These are phyloP conservation scores for Beroe forskalii DNA, from an alignment of 37 sponge, comb jelly and placozoan species.

Conservation along the genomic window DNA sequence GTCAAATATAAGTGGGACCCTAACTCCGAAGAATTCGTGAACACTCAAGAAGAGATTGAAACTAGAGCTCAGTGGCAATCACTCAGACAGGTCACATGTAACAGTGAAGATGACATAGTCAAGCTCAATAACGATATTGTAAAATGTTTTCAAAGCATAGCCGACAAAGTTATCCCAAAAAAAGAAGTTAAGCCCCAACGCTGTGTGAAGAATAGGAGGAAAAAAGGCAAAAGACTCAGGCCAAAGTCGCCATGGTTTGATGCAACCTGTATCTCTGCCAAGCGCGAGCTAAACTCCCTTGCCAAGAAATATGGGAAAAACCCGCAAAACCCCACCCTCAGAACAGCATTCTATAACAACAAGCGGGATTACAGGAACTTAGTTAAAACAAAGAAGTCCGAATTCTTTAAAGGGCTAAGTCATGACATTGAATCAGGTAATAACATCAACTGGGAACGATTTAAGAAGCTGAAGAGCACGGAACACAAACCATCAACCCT, in stretches of 20 bases:
- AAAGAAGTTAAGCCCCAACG: no score
- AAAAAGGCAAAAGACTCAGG: no score
- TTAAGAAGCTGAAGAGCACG: not conserved
- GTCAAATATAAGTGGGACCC: not conserved
- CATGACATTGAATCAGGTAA: not conserved
- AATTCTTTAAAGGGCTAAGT: not conserved
- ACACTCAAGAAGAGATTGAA: not conserved
- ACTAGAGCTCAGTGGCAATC: no score
- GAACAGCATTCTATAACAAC: not conserved
- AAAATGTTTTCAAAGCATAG: not conserved
- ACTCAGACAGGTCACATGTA: no score
- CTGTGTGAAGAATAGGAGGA: no score
- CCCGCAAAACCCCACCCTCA: not conserved
- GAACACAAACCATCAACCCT: not conserved
- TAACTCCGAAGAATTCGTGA: not conserved
- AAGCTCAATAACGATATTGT: not conserved
- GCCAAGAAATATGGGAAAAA: not conserved
- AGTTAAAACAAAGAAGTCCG: not conserved
- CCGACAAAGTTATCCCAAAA: not conserved
- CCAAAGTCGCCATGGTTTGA: conserved; percentile 20
- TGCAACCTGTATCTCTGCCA: not conserved
- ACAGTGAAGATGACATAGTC: not conserved
- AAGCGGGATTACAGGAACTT: no score
- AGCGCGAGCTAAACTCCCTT: not conserved
- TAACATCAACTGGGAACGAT: not conserved